Evolutionary conservation across 1,140 invertebrate species (phyloP).

Genomic region (Thaumetopoea pityocampa): DNA sequence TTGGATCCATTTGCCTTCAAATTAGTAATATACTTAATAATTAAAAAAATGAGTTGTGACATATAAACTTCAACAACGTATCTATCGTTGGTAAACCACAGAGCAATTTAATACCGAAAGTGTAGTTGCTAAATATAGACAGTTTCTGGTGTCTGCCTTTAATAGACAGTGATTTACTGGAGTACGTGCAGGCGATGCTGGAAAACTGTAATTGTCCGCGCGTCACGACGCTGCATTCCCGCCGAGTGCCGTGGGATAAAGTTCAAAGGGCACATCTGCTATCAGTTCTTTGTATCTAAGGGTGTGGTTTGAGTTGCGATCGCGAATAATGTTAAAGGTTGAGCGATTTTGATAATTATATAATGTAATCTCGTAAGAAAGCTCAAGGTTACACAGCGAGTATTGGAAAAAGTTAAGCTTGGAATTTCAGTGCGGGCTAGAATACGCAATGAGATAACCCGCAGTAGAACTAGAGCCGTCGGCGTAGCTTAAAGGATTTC

Average conservation of each 20-base stretch:
- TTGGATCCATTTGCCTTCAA: no score
- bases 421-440: no score
- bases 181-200: constrained; percentile 19
- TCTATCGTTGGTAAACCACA: constrained; percentile 3
- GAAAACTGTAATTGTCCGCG: constrained; percentile 34
- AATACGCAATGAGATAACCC: no score
- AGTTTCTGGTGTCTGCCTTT: constrained; percentile 6
- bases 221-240: constrained; percentile 33
- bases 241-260: constrained; percentile 34
- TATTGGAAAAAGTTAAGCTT: no score
- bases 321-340: constrained; percentile 18
- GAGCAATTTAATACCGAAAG: constrained; percentile 10
- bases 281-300: constrained; percentile 32
- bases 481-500: no score
- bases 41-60: background rate
- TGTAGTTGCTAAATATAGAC: constrained; percentile 16
- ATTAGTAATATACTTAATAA: no score
- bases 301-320: constrained; percentile 23
- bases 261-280: constrained; percentile 39
- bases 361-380: no score
- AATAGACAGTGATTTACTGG: constrained; percentile 29
- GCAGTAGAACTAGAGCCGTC: no score
- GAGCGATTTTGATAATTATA: constrained; percentile 11
- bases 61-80: constrained; percentile 2
- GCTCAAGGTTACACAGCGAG: no score